Evolutionary conservation across 2,113 vertebrate genomes (phyloP), one percentile per base, ranked within the genome.

Genomic region (Indri indri): DNA sequence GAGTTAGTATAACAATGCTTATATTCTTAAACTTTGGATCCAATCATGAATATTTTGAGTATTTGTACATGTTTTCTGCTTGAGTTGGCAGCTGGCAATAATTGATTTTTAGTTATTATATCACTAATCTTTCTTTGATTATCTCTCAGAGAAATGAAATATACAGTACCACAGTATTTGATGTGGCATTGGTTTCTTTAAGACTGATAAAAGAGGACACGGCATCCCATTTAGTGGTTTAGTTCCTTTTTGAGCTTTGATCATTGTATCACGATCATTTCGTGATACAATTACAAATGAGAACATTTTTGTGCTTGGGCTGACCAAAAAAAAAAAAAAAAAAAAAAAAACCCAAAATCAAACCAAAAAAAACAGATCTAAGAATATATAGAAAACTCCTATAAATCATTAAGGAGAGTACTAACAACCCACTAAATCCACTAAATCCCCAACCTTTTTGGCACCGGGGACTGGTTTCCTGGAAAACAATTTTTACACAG

Each of bases 111-210:
- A 32, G 40, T 73, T 86, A 94, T 71, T 73, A 76, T 7, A 47
- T 25, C 32, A 86, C 23, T 81, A 47, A 66, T 83, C 16, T 79
- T 91, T 90, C 89, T 85, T 81, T 65, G 8, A 81, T 88, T 54
- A 42, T 81, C 22, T 95, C 73, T 71, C 2, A 73, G 71, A 16
- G 66, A 96, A 95, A 88, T 71, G 34, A 93, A 93, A 77, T 65
- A 91, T 47, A 77, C 22, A 96, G 30, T 66, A 40, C 3, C 17
- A 80, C 8, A 82, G 16, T 71, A 71, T 82, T 40, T 88, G 32
- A 66, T 42, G 12, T 57, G 20, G 2, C 13, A 77, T 68, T 89
- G 42, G 4, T 70, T 89, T 93, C 40, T 71, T 68, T 42, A 89
- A 61, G 34, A 73, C 63, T 87, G 22, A 52, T 50, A 42, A 74